These are phyloP conservation scores for Gobio gobio DNA, from an alignment of 2,113 vertebrate species.

Conservation along the genomic window DNA sequence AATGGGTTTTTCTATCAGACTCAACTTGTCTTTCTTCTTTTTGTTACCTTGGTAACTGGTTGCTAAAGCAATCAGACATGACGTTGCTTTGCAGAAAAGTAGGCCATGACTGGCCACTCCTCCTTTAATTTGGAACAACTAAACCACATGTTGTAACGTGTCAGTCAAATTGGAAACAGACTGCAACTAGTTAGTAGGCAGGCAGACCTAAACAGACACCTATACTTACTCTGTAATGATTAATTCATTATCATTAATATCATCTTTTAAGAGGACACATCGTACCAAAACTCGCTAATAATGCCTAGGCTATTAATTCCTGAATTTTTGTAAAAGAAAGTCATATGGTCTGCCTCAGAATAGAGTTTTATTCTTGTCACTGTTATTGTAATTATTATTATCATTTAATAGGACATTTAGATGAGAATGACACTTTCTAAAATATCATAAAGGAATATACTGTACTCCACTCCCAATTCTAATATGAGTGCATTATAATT, in stretches of 20 bases:
- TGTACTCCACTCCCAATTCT: no score
- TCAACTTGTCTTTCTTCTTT: conserved; percentile 18
- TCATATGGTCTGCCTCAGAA: not conserved
- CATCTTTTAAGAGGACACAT: not conserved
- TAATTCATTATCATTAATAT: not conserved
- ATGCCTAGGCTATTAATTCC: not conserved
- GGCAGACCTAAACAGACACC: not conserved
- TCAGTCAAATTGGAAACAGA: conserved; percentile 36
- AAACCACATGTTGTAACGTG: conserved; percentile 53
- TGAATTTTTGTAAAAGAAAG: not conserved
- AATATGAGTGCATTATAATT: no score
- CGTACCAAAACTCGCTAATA: not conserved
- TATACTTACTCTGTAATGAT: not conserved
- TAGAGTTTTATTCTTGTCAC: not conserved
- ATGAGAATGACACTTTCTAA: no score
- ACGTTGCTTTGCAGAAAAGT: conserved; percentile 49
- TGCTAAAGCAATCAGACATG: conserved; percentile 54
- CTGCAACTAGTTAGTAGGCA: not conserved
- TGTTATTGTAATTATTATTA: not conserved
- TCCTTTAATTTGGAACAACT: conserved; percentile 40
- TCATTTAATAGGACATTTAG: no score
- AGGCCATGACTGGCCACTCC: conserved; percentile 47
- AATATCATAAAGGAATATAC: no score
- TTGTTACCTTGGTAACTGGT: conserved; percentile 57
- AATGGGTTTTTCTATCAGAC: conserved; percentile 24